phyloP scores from a whole-genome alignment of 2,888 invertebrate genomes.

The Tinea pellionella region DNA sequence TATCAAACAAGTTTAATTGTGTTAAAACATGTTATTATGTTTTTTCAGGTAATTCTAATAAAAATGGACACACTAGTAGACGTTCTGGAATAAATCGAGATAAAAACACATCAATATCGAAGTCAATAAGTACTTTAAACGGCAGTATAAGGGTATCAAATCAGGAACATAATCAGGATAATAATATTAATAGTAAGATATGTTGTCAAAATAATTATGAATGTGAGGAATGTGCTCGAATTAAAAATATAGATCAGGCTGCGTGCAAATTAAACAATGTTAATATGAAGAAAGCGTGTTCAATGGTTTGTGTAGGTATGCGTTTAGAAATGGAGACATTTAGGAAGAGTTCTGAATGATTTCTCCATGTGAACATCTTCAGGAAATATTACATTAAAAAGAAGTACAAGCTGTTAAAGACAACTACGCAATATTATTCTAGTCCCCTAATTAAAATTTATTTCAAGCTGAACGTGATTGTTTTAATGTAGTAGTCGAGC shows the following conservation, averaged over 20 bases:
- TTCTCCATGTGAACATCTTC: neutral
- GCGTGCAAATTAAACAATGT: neutral
- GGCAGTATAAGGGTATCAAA: neutral
- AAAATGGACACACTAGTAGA: neutral
- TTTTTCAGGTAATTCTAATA: conserved; percentile 5
- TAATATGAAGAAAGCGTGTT: neutral
- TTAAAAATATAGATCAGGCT: neutral
- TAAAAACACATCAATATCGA: neutral
- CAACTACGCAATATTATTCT: no score
- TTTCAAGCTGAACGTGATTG: no score
- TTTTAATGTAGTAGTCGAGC: no score
- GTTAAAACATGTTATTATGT: no score
- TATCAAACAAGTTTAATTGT: no score
- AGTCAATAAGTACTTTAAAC: conserved; percentile 1
- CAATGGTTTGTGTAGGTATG: neutral
- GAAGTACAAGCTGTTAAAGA: no score
- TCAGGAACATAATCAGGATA: neutral
- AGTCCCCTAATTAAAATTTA: no score
- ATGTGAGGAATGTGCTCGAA: neutral
- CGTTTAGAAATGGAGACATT: neutral
- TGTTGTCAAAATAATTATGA: no score
- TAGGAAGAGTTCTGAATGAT: neutral
- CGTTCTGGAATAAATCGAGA: neutral
- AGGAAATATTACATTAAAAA: no score
- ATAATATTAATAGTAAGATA: neutral